A percentile compares a stretch with the other conserved stretches of the same genome.
phyloP scores from a whole-genome alignment of 2,797 vertebrate species.

The Oreonectes daqikongensis region DNA sequence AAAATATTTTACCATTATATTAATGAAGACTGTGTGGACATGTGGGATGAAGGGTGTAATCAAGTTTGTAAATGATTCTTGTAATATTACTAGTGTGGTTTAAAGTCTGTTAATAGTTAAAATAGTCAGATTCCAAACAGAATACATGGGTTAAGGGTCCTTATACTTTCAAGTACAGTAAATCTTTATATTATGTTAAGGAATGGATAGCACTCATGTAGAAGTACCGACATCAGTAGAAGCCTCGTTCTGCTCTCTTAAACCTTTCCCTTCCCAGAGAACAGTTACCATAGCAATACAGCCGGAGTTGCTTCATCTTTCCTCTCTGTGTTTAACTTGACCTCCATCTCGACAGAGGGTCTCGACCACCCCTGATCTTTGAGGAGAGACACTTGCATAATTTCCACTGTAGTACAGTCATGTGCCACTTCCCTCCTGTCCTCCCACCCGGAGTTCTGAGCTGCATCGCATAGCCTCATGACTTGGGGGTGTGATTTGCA shows the following conservation, averaged over 20 bases:
- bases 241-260: slow-evolving; percentile 55
- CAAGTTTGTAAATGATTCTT: not conserved
- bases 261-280: slow-evolving; percentile 64
- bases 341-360: slow-evolving; percentile 70
- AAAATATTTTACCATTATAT: too few species aligned
- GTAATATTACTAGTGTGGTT: not conserved
- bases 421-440: not conserved
- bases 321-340: slow-evolving; percentile 75
- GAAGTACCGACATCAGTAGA: slow-evolving; percentile 24
- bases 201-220: slow-evolving; percentile 31
- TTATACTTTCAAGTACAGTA: slow-evolving; percentile 17
- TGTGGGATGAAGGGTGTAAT: not conserved
- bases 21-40: too few species aligned
- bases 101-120: not conserved
- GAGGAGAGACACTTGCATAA: slow-evolving; percentile 62
- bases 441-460: not conserved
- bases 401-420: slow-evolving; percentile 52
- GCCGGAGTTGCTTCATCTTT: slow-evolving; percentile 75
- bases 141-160: not conserved
- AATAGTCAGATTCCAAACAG: too few species aligned
- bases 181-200: not conserved
- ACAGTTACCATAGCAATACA: slow-evolving; percentile 79
- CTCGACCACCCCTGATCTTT: slow-evolving; percentile 68
- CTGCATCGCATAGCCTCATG: slow-evolving; percentile 3
- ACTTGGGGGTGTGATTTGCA: slow-evolving; percentile 36